A percentile compares a stretch with the other conserved stretches of the same genome.
Evolutionary conservation across 2,888 invertebrate species (phyloP).

Genomic region (Gisinianus flammeolus): DNA sequence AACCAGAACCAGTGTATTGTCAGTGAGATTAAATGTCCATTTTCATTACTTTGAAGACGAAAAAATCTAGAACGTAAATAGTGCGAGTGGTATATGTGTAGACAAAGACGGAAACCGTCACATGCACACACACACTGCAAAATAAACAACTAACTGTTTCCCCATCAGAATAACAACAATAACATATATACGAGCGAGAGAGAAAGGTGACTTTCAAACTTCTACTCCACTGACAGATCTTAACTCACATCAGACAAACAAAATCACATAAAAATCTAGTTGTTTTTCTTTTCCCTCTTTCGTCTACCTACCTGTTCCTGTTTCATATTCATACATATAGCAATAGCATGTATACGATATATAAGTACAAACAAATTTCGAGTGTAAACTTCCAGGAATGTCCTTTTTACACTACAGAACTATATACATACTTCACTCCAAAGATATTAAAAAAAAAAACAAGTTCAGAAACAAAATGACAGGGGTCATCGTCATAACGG

Average conservation of each 20-base stretch:
- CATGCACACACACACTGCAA: not conserved
- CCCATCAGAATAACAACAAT: not conserved
- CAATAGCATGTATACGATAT: no score
- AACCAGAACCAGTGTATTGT: not conserved
- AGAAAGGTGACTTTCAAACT: not conserved
- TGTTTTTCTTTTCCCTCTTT: slow-evolving; percentile 9
- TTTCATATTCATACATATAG: no score
- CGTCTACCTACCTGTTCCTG: no score
- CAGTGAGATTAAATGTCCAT: not conserved
- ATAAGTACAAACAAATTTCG: no score
- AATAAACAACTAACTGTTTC: no score
- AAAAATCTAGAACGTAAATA: slow-evolving; percentile 1
- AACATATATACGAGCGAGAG: not conserved
- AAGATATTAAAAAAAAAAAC: no score
- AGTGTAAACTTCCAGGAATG: no score
- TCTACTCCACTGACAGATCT: not conserved
- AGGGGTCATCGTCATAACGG: no score
- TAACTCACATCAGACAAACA: not conserved
- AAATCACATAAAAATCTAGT: slow-evolving; percentile 2
- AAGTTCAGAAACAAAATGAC: no score
- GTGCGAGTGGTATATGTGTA: not conserved
- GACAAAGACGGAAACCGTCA: not conserved
- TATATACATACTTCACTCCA: no score
- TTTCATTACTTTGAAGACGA: not conserved
- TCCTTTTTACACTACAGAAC: no score